Conservation (phyloP, 1,140 invertebrate species). For the Argopecten irradians region DNA sequence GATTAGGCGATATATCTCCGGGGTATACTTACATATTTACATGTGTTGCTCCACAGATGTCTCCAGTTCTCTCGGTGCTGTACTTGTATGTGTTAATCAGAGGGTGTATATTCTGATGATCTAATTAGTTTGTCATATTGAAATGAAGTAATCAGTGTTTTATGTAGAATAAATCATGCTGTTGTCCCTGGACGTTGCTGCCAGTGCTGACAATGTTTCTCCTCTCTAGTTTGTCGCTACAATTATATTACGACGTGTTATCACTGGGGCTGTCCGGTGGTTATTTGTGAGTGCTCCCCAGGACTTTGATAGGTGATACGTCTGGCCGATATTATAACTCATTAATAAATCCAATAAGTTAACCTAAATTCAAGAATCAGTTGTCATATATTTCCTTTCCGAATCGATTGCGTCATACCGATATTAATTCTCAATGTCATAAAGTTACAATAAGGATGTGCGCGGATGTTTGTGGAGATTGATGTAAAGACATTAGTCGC, state of each 20-base stretch:
- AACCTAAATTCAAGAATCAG: neutral
- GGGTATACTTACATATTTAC: too few species aligned
- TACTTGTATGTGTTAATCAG: neutral
- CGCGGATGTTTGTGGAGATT: neutral
- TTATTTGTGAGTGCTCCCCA: neutral
- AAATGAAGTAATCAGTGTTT: neutral
- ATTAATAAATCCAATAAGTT: neutral
- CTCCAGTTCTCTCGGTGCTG: too few species aligned
- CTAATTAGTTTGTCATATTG: neutral
- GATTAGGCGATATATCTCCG: too few species aligned
- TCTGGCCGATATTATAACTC: neutral
- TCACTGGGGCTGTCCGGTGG: neutral
- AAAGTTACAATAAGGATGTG: neutral
- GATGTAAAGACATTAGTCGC: neutral
- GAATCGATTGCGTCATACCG: neutral
- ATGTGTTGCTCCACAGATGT: too few species aligned
- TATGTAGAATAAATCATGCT: neutral
- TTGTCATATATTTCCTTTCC: slow-evolving; percentile 2
- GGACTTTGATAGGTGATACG: neutral
- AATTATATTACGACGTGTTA: neutral
- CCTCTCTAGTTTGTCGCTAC: neutral
- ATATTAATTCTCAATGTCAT: neutral
- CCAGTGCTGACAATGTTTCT: neutral
- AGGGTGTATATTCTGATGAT: neutral
- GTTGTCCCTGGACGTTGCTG: neutral